Evolutionary conservation across 2,888 invertebrate genomes (phyloP).

Genomic region (Chrysolina haemoptera): DNA sequence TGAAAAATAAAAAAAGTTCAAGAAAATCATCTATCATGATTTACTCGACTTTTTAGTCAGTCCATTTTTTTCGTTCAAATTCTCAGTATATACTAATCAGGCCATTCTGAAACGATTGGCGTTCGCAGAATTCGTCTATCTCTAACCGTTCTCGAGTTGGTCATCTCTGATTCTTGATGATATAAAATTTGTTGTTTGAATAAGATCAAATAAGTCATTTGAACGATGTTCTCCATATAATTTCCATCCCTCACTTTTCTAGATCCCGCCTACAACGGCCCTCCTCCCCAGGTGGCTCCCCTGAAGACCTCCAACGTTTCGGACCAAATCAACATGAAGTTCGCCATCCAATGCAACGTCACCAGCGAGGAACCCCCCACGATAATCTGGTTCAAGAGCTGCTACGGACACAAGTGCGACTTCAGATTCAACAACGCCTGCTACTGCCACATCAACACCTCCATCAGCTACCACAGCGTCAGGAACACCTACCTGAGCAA

Average conservation of each 20-base stretch:
- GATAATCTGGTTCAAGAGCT: slow-evolving; percentile 66
- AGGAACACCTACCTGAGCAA: slow-evolving; percentile 64
- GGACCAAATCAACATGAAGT: slow-evolving; percentile 59
- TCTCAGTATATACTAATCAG: no score
- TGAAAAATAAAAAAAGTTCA: no score
- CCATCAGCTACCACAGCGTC: slow-evolving; percentile 56
- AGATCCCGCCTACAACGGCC: slow-evolving; percentile 58
- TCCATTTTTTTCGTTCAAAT: no score
- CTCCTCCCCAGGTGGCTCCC: slow-evolving; percentile 60
- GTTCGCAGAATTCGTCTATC: no score
- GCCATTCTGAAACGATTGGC: no score
- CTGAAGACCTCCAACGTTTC: slow-evolving; percentile 61
- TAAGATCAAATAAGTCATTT: no score
- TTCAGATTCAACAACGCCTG: slow-evolving; percentile 59
- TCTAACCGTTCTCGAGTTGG: no score
- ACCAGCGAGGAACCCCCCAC: slow-evolving; percentile 62
- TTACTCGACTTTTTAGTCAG: no score
- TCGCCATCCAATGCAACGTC: slow-evolving; percentile 66
- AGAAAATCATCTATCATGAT: no score
- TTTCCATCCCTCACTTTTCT: slow-evolving; percentile 5
- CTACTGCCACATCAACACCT: slow-evolving; percentile 59
- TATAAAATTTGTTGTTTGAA: no score
- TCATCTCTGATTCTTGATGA: no score
- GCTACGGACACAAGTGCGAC: slow-evolving; percentile 61
- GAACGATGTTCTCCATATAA: no score